phyloP scores from a whole-genome alignment of 2,113 vertebrate species.

The Syrmaticus mikado region DNA sequence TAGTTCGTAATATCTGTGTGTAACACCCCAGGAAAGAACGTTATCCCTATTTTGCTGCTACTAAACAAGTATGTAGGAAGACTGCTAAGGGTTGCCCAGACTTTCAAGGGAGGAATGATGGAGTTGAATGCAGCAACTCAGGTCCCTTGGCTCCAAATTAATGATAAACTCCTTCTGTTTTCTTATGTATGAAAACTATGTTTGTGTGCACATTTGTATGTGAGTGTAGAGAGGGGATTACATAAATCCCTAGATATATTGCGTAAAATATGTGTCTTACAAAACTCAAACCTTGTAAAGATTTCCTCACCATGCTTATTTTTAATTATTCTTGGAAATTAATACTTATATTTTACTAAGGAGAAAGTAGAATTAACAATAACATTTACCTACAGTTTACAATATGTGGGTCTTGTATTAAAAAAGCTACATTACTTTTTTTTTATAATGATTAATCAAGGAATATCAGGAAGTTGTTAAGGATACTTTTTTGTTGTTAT shows the following conservation, averaged over 20 bases:
- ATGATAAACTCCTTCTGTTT: neutral
- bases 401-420: neutral
- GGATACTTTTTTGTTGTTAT: neutral
- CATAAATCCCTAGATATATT: neutral
- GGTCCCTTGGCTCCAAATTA: neutral
- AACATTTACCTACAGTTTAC: neutral
- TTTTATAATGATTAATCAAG: neutral
- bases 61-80: neutral
- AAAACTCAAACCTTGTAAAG: neutral
- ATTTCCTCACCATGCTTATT: neutral
- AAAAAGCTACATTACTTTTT: neutral
- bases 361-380: neutral
- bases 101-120: neutral
- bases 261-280: neutral
- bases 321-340: neutral
- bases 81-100: neutral
- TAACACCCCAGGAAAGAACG: neutral
- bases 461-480: neutral
- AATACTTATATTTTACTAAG: neutral
- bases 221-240: neutral
- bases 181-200: neutral
- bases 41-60: neutral
- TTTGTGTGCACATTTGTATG: neutral
- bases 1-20: neutral
- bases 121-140: neutral